Conservation (phyloP, 2,113 vertebrate genomes). For the Prionailurus bengalensis region DNA sequence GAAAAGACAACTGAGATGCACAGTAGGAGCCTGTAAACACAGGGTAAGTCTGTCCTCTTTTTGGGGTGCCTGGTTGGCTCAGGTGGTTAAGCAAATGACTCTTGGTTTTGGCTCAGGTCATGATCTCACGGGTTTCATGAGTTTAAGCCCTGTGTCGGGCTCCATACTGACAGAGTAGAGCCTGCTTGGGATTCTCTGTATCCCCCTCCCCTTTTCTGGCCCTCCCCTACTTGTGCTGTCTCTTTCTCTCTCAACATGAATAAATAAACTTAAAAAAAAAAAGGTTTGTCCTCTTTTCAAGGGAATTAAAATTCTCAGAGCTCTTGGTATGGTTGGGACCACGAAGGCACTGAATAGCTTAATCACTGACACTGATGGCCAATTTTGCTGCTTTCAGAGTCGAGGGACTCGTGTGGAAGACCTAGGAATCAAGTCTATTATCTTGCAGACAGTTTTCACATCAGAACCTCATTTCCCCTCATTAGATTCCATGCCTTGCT, state of each 20-base stretch:
- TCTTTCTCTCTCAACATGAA: too few relatives aligned
- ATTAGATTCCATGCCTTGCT: not conserved
- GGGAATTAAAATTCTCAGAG: not conserved
- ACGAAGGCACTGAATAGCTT: too few relatives aligned
- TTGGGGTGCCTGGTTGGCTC: too few relatives aligned
- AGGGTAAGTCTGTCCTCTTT: not conserved
- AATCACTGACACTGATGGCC: not conserved
- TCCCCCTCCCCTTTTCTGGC: too few relatives aligned
- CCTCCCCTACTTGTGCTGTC: too few relatives aligned
- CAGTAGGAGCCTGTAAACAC: not conserved
- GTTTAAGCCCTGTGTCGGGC: too few relatives aligned
- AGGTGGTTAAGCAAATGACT: too few relatives aligned
- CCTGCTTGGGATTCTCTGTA: too few relatives aligned
- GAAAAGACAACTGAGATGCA: not conserved
- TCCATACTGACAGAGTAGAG: too few relatives aligned
- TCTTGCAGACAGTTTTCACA: not conserved
- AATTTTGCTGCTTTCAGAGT: not conserved
- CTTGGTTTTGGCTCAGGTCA: too few relatives aligned
- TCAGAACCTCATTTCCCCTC: not conserved
- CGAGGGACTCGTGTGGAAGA: not conserved
- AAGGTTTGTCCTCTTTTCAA: not conserved
- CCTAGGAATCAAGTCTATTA: not conserved
- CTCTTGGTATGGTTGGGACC: not conserved
- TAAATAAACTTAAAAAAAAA: too few relatives aligned
- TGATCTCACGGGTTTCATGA: too few relatives aligned